These are phyloP conservation scores for Notodonta dromedarius DNA, from an alignment of 2,888 invertebrate species.

Conservation along the genomic window DNA sequence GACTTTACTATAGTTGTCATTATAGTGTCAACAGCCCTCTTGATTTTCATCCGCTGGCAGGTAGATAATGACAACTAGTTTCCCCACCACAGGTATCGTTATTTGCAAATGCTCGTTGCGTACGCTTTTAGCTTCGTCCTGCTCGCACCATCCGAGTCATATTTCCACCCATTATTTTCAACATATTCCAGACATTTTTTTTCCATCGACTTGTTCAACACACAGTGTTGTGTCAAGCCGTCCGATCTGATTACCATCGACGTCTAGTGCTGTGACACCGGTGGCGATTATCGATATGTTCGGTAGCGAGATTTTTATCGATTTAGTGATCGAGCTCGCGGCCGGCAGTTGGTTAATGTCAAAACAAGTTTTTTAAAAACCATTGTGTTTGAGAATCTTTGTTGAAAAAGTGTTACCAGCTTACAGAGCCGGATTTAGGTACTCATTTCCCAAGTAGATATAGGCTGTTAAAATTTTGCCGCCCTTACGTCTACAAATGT, in stretches of 20 bases:
- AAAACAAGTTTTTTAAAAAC: constrained; percentile 32
- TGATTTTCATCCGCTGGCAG: not conserved
- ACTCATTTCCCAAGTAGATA: no score
- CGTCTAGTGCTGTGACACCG: constrained; percentile 65
- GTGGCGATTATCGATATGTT: constrained; percentile 61
- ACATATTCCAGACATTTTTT: constrained; percentile 35
- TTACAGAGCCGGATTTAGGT: no score
- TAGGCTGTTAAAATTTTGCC: no score
- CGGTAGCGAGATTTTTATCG: constrained; percentile 54
- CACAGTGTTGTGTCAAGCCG: constrained; percentile 46
- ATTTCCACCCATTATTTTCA: constrained; percentile 39
- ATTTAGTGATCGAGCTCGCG: constrained; percentile 42
- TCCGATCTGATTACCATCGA: constrained; percentile 54
- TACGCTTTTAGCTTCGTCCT: not conserved
- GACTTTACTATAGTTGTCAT: no score
- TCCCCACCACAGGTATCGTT: no score
- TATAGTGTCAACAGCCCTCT: not conserved
- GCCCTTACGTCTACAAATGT: no score
- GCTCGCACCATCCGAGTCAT: not conserved
- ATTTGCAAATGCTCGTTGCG: not conserved
- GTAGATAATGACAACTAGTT: no score
- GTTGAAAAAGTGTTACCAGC: constrained; percentile 19
- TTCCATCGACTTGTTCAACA: constrained; percentile 43
- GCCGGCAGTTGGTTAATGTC: constrained; percentile 35
- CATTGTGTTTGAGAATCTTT: constrained; percentile 10